Evolutionary conservation across 2,797 vertebrate genomes (phyloP), one percentile per base, ranked within the genome.

Genomic region (Enteromius fasciolatus): DNA sequence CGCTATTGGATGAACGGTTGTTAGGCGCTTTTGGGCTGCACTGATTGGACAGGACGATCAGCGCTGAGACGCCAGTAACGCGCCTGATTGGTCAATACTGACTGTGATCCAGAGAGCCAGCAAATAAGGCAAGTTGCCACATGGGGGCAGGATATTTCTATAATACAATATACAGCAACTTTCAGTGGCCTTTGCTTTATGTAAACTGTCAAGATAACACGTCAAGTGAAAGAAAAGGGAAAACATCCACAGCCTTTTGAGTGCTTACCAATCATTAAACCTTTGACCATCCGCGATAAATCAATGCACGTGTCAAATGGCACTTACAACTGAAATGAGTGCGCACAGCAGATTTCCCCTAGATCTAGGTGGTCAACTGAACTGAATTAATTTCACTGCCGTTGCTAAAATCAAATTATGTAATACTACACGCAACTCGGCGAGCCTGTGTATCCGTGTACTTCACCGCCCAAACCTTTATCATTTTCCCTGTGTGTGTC

Each of bases 1-100:
- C 83, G 33, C 85, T 33, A 95, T 95, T 95, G 94, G 94, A 84
- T 23, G 0, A 14, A 54, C 1, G 2, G 15, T 48, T 28, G 7
- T 28, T 39, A 52, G 10, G 76, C 44, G 9, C 44, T n/a, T 9
- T 20, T 25, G 15, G 1, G 39, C 5, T 46, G 41, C 6, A 23
- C 52, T 41, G 82, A 87, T 86, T 86, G 85, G 86, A 28, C 70
- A 63, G 4, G 12, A 10, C 14, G 4, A 9, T 76, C 31, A n/a
- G 28, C 1, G 6, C 39, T 20, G 33, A 36, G 69, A 23, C 78
- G 28, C 31, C 46, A 41, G 59, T 9, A 20, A 18, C 33, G 91
- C 92, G 87, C 87, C 91, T 88, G 90, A 83, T 83, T 77, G 81
- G 81, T 63, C 81, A 83, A 77, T 1, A 28, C 28, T 33, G 81